A percentile compares a stretch with the other conserved stretches of the same genome.
Conservation (phyloP, 2,888 invertebrate species). For the Lathronympha strigana region DNA sequence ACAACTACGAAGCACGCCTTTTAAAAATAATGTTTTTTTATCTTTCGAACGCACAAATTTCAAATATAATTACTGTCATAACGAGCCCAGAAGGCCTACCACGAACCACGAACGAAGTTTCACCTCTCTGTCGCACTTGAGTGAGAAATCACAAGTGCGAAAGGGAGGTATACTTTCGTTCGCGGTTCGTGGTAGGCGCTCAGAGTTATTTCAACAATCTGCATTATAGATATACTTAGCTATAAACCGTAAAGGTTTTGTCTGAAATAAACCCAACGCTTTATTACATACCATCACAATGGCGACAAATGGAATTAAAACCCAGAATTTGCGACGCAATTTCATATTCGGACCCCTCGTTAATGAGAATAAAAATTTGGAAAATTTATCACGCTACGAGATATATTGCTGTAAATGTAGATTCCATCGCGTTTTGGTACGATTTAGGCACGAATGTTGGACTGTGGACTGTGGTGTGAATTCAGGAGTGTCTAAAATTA, state of each 20-base stretch:
- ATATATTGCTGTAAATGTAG: slow-evolving; percentile 1
- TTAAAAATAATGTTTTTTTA: no score
- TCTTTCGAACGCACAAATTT: no score
- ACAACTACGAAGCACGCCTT: no score
- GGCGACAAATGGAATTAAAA: slow-evolving; percentile 15
- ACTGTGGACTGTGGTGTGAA: neutral
- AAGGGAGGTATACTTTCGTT: no score
- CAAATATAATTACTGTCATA: no score
- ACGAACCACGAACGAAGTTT: no score
- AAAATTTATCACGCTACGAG: slow-evolving; percentile 3
- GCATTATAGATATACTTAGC: neutral
- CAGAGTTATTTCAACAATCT: neutral
- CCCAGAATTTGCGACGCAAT: slow-evolving; percentile 21
- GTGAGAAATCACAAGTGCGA: no score
- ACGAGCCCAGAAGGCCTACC: no score
- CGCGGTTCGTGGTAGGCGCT: neutral
- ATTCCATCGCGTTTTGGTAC: neutral
- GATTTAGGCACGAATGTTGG: neutral
- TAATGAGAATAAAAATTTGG: slow-evolving; percentile 25
- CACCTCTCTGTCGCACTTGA: no score
- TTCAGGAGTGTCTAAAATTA: neutral
- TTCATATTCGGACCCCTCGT: slow-evolving; percentile 24
- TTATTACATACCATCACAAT: slow-evolving; percentile 22
- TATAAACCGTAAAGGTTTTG: neutral
- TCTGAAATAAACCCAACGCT: slow-evolving; percentile 12